Evolutionary conservation across 2,888 invertebrate species (phyloP).

Genomic region (Aphidoletes aphidimyza): DNA sequence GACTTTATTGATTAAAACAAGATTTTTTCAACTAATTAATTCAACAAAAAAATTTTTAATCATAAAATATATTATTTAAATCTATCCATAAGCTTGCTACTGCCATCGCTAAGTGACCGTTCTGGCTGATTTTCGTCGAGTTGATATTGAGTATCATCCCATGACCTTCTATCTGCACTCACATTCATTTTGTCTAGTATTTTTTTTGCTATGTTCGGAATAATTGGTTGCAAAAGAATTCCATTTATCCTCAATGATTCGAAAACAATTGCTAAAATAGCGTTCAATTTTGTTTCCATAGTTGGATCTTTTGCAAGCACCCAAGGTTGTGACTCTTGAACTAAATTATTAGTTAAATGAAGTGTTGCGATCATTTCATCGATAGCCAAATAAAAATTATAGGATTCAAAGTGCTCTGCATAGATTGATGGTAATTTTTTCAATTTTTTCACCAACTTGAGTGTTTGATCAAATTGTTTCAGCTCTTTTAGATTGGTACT

Average conservation of each 20-base stretch:
- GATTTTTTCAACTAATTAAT: neutral
- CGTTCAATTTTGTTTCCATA: constrained; percentile 72
- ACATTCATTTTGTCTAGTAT: constrained; percentile 78
- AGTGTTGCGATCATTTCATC: constrained; percentile 80
- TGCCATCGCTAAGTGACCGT: neutral
- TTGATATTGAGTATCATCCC: constrained; percentile 64
- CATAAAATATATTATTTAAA: constrained; percentile 15
- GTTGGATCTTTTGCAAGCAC: constrained; percentile 74
- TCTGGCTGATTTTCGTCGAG: neutral
- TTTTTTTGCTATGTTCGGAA: constrained; percentile 77
- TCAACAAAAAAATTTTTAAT: too few species aligned
- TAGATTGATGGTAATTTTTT: constrained; percentile 70
- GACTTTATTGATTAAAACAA: neutral
- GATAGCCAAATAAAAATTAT: constrained; percentile 84
- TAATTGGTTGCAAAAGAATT: constrained; percentile 86
- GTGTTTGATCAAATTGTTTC: constrained; percentile 65
- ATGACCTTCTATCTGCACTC: constrained; percentile 66
- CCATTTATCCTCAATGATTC: constrained; percentile 84
- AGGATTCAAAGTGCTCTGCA: constrained; percentile 75
- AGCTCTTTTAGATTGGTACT: constrained; percentile 60
- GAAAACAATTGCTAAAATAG: constrained; percentile 83
- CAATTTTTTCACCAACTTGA: constrained; percentile 71
- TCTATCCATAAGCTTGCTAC: neutral
- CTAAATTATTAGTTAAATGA: constrained; percentile 84
- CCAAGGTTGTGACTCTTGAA: constrained; percentile 91